These are phyloP conservation scores for Epinotia demarniana DNA, from an alignment of 2,888 invertebrate species.

Conservation along the genomic window DNA sequence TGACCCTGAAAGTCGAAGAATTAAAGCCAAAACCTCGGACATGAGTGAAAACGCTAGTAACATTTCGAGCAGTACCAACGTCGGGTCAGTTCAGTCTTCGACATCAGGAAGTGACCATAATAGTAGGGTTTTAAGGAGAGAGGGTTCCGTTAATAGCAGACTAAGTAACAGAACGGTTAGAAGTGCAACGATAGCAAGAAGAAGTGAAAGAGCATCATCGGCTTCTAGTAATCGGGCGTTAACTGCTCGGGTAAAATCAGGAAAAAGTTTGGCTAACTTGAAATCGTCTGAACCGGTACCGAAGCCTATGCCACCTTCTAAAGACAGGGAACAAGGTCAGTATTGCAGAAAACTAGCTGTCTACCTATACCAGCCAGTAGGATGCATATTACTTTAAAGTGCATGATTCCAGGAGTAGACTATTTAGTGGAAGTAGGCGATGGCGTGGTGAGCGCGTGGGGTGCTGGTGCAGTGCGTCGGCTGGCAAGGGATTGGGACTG, in stretches of 20 bases:
- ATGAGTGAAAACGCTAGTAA: slow-evolving; percentile 77
- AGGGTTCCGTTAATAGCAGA: slow-evolving; percentile 72
- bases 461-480: slow-evolving; percentile 93
- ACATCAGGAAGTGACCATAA: slow-evolving; percentile 79
- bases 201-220: slow-evolving; percentile 77
- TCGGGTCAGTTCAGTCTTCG: slow-evolving; percentile 76
- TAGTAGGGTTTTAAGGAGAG: slow-evolving; percentile 69
- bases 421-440: slow-evolving; percentile 95
- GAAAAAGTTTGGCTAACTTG: slow-evolving; percentile 77
- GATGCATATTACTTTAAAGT: neutral
- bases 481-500: slow-evolving; percentile 92
- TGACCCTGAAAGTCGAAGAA: slow-evolving; percentile 75
- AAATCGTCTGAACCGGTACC: slow-evolving; percentile 81
- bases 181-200: slow-evolving; percentile 79
- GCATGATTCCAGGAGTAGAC: slow-evolving; percentile 88
- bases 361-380: slow-evolving; percentile 28
- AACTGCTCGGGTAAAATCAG: slow-evolving; percentile 86
- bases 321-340: slow-evolving; percentile 89
- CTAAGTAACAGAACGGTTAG: slow-evolving; percentile 74
- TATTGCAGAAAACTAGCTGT: neutral
- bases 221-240: slow-evolving; percentile 82
- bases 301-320: slow-evolving; percentile 78
- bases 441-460: slow-evolving; percentile 92
- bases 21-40: slow-evolving; percentile 69
- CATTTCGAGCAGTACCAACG: slow-evolving; percentile 74